Base-by-base conservation (phyloP, 2,888 invertebrate genomes). In the Cremastinae sp. region DNA sequence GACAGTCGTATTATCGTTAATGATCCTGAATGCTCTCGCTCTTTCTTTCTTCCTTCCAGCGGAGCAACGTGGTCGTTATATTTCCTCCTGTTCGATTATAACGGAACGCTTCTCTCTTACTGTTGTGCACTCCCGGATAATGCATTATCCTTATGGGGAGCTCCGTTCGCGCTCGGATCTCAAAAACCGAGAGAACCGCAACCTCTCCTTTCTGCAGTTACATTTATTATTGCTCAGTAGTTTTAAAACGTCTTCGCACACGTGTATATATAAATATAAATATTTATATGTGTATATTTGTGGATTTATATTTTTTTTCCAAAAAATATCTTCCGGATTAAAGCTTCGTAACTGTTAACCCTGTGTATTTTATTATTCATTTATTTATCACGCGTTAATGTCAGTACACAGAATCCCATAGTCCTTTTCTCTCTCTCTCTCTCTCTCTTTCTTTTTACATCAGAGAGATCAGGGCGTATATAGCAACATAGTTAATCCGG, bases 401-500 rank as follows among this genome's bases (percentile, higher is more conserved):
- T 28, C 14, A 51, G 28, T 61, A 47, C 39, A 20, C 9, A 64
- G 45, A 55, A 55, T 55, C 43, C 55, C 14, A 43, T 53, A 65
- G n/a, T 53, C 43, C 5, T 5, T 2, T 43, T 55, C 43, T 55
- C 7, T 9, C 39, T 10, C 3, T 39, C 43, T 45, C 22, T 53
- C 10, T 51, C 53, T 20, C 53, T 56, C 22, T 35, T 43, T 14
- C 28, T 5, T 28, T 5, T 28, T 28, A 28, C 2, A 5, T n/a
- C n/a, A n/a, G 2, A 41, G 41, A 41, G 72, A 45, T 56, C 70
- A 47, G 74, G 69, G 74, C 64, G 68, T 62, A 68, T 20, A 65
- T 28, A 28, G 43, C n/a, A 22, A 51, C 51, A 70, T 75, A 71
- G 73, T 85, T 83, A 86, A 85, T 85, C 82, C 79, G 80, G 78